Evolutionary conservation across 1,140 invertebrate species (phyloP).

Genomic region (Ceratina australensis): DNA sequence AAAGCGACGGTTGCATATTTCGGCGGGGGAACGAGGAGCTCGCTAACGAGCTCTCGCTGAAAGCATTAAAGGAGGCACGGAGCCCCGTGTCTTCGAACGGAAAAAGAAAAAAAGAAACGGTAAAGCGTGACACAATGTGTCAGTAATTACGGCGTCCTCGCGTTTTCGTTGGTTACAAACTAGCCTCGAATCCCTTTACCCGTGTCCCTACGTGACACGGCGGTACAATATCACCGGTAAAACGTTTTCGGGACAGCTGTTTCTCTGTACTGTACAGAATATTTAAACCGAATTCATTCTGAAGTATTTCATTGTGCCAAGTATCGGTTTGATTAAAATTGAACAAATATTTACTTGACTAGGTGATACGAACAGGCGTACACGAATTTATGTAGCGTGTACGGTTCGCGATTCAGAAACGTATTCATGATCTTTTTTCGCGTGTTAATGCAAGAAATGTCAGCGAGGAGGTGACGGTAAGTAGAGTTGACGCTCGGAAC

Average conservation of each 20-base stretch:
- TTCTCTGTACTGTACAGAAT: too few relatives aligned
- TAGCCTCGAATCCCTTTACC: slow-evolving; percentile 33
- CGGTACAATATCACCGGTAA: too few relatives aligned
- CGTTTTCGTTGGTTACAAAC: slow-evolving; percentile 17
- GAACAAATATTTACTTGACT: too few relatives aligned
- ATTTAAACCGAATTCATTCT: too few relatives aligned
- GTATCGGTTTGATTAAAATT: too few relatives aligned
- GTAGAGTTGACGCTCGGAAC: background rate
- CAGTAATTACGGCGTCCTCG: slow-evolving; percentile 49
- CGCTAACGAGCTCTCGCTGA: slow-evolving; percentile 44
- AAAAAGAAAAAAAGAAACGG: slow-evolving; percentile 22
- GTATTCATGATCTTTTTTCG: too few relatives aligned
- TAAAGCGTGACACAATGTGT: slow-evolving; percentile 35
- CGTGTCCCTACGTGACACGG: background rate
- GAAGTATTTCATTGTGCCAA: too few relatives aligned
- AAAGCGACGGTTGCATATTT: slow-evolving; percentile 29
- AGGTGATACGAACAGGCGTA: too few relatives aligned
- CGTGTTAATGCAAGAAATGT: too few relatives aligned
- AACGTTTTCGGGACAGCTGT: background rate
- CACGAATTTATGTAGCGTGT: too few relatives aligned
- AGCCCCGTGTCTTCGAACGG: slow-evolving; percentile 18
- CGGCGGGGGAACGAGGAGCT: slow-evolving; percentile 1
- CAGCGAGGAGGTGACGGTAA: too few relatives aligned
- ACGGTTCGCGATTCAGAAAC: too few relatives aligned
- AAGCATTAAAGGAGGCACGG: slow-evolving; percentile 25